Evolutionary conservation across 1,140 invertebrate genomes (phyloP).

Genomic region (Papilio aristodemus): DNA sequence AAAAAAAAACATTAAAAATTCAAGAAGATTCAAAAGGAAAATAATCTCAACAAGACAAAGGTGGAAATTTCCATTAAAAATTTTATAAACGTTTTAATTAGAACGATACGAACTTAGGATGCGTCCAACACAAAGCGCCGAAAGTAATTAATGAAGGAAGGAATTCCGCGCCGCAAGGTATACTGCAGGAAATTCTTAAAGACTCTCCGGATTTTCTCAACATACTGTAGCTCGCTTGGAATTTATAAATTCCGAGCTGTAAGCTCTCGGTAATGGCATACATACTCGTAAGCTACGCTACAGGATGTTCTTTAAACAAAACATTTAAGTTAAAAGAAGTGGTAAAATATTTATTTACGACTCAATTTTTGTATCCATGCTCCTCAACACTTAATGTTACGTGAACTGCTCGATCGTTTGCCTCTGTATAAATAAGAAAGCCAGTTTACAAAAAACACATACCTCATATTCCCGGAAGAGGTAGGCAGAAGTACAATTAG

Average conservation of each 20-base stretch:
- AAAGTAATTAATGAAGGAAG: constrained; percentile 32
- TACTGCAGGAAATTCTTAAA: constrained; percentile 19
- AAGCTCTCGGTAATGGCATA: constrained; percentile 10
- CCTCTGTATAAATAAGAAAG: too few species aligned
- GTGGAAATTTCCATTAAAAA: neutral
- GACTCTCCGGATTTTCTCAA: constrained; percentile 20
- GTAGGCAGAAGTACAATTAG: too few species aligned
- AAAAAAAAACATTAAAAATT: neutral
- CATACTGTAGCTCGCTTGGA: constrained; percentile 16
- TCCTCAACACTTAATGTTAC: too few species aligned
- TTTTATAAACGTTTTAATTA: constrained; percentile 29
- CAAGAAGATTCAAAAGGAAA: neutral
- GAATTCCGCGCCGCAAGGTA: constrained; percentile 1
- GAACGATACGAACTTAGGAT: constrained; percentile 18
- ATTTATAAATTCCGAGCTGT: constrained; percentile 16
- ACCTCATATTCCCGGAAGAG: too few species aligned
- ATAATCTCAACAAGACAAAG: neutral
- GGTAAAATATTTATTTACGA: neutral
- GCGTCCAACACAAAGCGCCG: constrained; percentile 24
- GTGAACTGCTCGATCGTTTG: too few species aligned
- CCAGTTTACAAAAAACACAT: too few species aligned
- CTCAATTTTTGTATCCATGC: neutral
- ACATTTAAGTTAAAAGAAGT: neutral
- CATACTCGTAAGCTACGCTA: constrained; percentile 2
- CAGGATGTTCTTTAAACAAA: constrained; percentile 11